phyloP scores from a whole-genome alignment of 2,797 vertebrate species.

The Peromyscus nudipes region DNA sequence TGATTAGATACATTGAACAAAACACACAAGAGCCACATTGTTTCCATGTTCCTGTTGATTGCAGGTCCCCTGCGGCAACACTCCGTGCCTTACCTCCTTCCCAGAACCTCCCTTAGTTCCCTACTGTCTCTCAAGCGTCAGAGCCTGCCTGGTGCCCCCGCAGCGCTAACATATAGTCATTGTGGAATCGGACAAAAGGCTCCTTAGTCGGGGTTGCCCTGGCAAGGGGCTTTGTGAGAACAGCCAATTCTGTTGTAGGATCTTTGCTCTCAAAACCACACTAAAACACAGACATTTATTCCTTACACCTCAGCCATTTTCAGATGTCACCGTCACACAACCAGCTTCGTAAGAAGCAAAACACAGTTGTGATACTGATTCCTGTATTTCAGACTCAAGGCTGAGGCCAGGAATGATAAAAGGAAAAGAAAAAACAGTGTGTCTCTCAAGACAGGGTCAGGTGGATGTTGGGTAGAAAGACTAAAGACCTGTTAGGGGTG shows the following conservation, averaged over 20 bases:
- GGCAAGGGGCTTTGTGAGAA: rapidly evolving
- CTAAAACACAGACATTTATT: not conserved
- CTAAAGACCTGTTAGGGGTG: rapidly evolving
- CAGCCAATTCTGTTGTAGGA: rapidly evolving
- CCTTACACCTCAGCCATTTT: not conserved
- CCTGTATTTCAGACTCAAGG: rapidly evolving
- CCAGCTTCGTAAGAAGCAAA: not conserved
- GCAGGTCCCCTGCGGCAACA: rapidly evolving
- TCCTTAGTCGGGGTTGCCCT: too few relatives aligned
- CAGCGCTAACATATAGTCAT: rapidly evolving
- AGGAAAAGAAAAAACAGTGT: too few relatives aligned
- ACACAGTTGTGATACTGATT: rapidly evolving
- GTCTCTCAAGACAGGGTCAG: rapidly evolving
- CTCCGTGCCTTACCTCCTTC: too few relatives aligned
- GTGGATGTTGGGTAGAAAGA: not conserved
- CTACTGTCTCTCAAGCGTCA: rapidly evolving
- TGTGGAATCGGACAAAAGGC: too few relatives aligned
- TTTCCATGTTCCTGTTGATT: rapidly evolving
- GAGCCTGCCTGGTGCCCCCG: not conserved
- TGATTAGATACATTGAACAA: rapidly evolving
- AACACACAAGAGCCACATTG: rapidly evolving
- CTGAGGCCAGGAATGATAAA: rapidly evolving
- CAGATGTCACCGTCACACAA: not conserved
- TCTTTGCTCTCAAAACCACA: not conserved
- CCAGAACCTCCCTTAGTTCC: not conserved